Base-by-base conservation (phyloP, 2,113 vertebrate species). In the Hyla sarda region DNA sequence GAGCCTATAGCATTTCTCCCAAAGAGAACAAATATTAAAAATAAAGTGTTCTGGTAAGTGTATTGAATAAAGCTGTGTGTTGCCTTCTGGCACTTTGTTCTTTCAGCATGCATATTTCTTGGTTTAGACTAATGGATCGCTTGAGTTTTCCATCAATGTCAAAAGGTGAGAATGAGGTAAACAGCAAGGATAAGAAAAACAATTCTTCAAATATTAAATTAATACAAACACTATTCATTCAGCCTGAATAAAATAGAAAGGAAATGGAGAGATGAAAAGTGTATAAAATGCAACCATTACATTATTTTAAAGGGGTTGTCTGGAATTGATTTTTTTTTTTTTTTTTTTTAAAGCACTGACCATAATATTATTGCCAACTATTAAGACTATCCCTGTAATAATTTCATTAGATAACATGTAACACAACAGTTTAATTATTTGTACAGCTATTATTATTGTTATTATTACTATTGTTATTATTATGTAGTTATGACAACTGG, bases 21-120 rank as follows among this genome's bases (percentile, higher is more conserved):
- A 69, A 34, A 32, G 65, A 69, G 65, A 34, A 69, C 5, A 69
- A 69, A 69, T 32, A 69, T 69, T 69, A 69, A 69, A 34, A 30
- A 69, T 34, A 62, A 62, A 62, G n/a, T 62, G 58, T 28, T 62
- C n/a, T 62, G 58, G 25, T 62, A 62, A 62, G 58, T 62, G n/a
- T 69, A 69, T 69, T 32, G 65, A 69, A 34, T 30, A 69, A 69
- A 34, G 16, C 30, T 17, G 32, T 6, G 9, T 69, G 65, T 69
- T 34, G 65, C 28, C 28, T 69, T 28, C 16, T 69, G 30, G 65
- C 65, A 69, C 65, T 34, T 34, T 62, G 58, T 62, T 25, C 9
- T 62, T 62, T 62, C n/a, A 28, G 25, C 9, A 62, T 62, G 25
- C 23, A 58, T 19, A 58, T 58, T 58, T 58, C 9, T 23, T 58